Evolutionary conservation across 23 tunicate species (phyloP), one percentile per base, ranked within the genome.

Genomic region (Oikopleura albicans): DNA sequence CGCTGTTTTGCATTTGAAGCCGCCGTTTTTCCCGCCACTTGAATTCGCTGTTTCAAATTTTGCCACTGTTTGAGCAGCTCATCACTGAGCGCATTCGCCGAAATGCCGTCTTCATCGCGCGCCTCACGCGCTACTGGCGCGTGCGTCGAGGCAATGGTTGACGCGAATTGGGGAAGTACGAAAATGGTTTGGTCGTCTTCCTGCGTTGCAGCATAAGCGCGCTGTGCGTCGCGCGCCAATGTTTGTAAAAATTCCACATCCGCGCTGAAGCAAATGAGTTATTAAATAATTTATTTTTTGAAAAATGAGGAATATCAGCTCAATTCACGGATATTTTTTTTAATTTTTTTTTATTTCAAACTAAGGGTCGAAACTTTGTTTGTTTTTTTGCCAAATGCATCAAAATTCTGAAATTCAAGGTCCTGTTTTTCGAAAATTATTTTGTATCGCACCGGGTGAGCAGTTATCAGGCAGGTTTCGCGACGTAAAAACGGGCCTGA

Each of bases 61-160:
- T 71, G 27, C 79, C 79, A 71, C 37, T 71, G 79, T 29, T 16
- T 29, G 4, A 29, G 31, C 4, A 71, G 40, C 40, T 83, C 84
- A 8, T 66, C 79, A 71, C 40, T 84, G 12, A 86, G 83, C 36
- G 40, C 39, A 29, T 84, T 40, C 22, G 89, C 76, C 41, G 83
- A 83, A 34, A 56, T 56, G 16, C 41, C 83, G 76, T 89, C 92
- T 76, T 84, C 63, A 39, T 89, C 92, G 27, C 33, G 79, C 4
- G 79, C 79, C 31, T 71, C 79, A 16, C 33, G 29, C 34, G 79
- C 79, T 22, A 71, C 79, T 71, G 79, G 79, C 37, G 79, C 79
- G 35, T 71, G 79, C 4, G 79, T 29, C 4, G 79, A 71, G 79
- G 79, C 27, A 37, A 71, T 71, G 35, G 27, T 71, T 31, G 79